Base-by-base conservation (phyloP, 2,888 invertebrate genomes). In the Dryadula phaetusa region DNA sequence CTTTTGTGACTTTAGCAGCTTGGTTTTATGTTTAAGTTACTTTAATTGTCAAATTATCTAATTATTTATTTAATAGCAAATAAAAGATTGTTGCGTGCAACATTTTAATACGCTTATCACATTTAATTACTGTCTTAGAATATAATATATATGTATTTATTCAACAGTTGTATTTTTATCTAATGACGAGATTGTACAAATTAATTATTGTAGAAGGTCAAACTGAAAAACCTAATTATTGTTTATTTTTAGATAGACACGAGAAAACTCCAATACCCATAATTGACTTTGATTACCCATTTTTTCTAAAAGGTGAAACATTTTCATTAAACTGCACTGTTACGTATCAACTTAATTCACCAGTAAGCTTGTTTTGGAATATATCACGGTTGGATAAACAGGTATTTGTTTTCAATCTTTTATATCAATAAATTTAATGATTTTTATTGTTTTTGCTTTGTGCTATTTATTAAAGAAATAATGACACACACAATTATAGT, bases 281-380 rank as follows among this genome's bases (percentile, higher is more conserved):
- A 7, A 78, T 89, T 62, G 37, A 8, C 32, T 63, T 66, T 1
- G 75, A 64, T 5, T 66, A 73, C 6, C 37, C 18, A 6, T 69
- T 77, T 56, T 92, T 88, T 74, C 72, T 89, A 44, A 67, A 76
- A 62, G 85, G 84, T 2, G 90, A 91, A 77, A 80, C 79, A 1
- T 88, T 92, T 76, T 74, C 82, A 16, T 73, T 92, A 1, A 88
- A 86, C 70, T 92, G 92, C 71, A 83, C 86, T 7, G 82, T 85
- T 42, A 47, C 69, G 5, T 86, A 82, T 64, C 62, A 78, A 71
- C 73, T 62, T 1, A 82, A 83, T 70, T 70, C 72, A 8, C 77
- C 88, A 44, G 72, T 84, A 7, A 76, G 76, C n/a, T 76, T 92
- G 53, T 60, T 46, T 16, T 89, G 90, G 90, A 72, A 49, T 0